Evolutionary conservation across 2,888 invertebrate genomes (phyloP).

Genomic region (Beris morrisii): DNA sequence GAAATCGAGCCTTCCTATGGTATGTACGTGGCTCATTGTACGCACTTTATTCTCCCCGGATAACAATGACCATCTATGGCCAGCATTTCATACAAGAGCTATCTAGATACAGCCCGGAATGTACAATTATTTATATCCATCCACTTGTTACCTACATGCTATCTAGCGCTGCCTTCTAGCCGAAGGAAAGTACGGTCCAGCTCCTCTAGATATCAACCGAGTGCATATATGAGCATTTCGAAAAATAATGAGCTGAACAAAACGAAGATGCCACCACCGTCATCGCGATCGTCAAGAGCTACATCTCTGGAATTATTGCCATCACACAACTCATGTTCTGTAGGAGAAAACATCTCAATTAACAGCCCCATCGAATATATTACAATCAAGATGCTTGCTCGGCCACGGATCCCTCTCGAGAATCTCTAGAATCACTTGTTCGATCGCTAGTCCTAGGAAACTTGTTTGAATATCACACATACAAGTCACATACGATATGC

Average conservation of each 20-base stretch:
- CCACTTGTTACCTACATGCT: neutral
- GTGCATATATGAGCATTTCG: conserved; percentile 11
- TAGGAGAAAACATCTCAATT: conserved; percentile 21
- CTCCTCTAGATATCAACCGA: neutral
- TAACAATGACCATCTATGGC: conserved; percentile 24
- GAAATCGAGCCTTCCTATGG: too few relatives aligned
- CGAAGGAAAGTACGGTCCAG: neutral
- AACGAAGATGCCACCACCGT: conserved; percentile 1
- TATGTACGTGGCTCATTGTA: neutral
- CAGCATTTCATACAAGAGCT: conserved; percentile 17
- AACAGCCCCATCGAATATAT: conserved; percentile 13
- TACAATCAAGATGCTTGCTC: neutral
- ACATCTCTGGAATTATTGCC: neutral
- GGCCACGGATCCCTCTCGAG: too few relatives aligned
- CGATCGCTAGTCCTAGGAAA: neutral
- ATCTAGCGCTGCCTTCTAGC: neutral
- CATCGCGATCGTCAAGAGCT: neutral
- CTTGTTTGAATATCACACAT: neutral
- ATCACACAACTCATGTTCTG: conserved; percentile 13
- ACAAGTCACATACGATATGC: neutral
- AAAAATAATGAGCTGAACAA: conserved; percentile 12
- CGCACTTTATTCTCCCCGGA: neutral
- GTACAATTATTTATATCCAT: conserved; percentile 22
- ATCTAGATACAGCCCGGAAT: conserved; percentile 17
- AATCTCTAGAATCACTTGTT: too few relatives aligned